These are phyloP conservation scores for Lacanobia oleracea DNA, from an alignment of 2,888 invertebrate genomes.

Conservation along the genomic window DNA sequence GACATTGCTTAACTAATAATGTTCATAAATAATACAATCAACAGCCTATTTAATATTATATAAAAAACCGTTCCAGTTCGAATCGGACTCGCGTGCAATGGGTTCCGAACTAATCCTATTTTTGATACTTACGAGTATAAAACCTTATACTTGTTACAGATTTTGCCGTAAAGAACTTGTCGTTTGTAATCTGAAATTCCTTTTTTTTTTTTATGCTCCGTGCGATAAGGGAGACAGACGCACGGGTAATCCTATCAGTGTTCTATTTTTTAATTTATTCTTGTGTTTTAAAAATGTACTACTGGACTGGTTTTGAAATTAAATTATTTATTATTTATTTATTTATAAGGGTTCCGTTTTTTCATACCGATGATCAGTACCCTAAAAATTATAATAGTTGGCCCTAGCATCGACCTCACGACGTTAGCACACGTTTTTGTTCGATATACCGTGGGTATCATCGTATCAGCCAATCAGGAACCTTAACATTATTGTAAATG, in stretches of 20 bases:
- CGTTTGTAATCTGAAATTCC: too few relatives aligned
- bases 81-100: neutral
- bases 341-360: neutral
- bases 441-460: constrained; percentile 24
- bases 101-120: too few relatives aligned
- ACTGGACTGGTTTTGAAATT: too few relatives aligned
- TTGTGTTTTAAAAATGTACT: too few relatives aligned
- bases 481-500: constrained; percentile 37
- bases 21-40: constrained; percentile 28
- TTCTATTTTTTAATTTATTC: too few relatives aligned
- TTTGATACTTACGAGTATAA: too few relatives aligned
- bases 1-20: constrained; percentile 14
- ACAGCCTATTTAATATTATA: constrained; percentile 39
- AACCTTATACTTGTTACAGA: too few relatives aligned
- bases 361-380: neutral
- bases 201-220: too few relatives aligned
- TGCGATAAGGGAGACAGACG: too few relatives aligned
- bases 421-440: constrained; percentile 56
- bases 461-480: constrained; percentile 39
- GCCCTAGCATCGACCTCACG: constrained; percentile 48
- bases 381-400: constrained; percentile 30
- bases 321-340: too few relatives aligned
- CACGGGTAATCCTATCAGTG: too few relatives aligned
- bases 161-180: too few relatives aligned
- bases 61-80: neutral